Evolutionary conservation across 1,140 invertebrate genomes (phyloP).

Genomic region (Campodea augens): DNA sequence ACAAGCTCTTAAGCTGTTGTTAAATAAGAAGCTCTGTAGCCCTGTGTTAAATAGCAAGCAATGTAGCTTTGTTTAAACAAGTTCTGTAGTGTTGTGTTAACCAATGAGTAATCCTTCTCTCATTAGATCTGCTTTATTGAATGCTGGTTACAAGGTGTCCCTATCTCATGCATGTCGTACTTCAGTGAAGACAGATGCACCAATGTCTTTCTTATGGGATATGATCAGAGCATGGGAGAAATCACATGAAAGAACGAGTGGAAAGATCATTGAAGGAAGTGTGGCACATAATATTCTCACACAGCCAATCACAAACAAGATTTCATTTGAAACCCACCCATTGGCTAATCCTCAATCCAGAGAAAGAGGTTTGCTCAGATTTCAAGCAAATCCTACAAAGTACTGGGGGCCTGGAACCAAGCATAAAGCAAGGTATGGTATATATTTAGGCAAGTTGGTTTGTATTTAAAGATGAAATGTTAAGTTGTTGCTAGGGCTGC

Average conservation of each 20-base stretch:
- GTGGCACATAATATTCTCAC: conserved; percentile 35
- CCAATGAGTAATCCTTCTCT: no score
- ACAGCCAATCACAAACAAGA: conserved; percentile 30
- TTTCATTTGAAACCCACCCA: conserved; percentile 40
- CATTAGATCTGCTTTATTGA: conserved; percentile 74
- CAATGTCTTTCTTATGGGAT: conserved; percentile 74
- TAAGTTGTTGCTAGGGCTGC: not conserved
- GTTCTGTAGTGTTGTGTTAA: no score
- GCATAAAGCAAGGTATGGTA: conserved; percentile 38
- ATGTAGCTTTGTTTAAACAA: no score
- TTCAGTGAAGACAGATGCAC: conserved; percentile 88
- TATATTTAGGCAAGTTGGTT: not conserved
- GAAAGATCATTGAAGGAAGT: conserved; percentile 31
- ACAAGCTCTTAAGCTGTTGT: no score
- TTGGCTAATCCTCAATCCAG: conserved; percentile 62
- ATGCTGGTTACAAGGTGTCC: conserved; percentile 83
- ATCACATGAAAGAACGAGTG: conserved; percentile 32
- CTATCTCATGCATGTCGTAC: conserved; percentile 71
- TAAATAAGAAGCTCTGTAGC: no score
- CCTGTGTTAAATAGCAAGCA: no score
- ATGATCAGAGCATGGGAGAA: conserved; percentile 69
- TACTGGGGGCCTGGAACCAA: conserved; percentile 77
- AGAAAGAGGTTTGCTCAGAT: conserved; percentile 49
- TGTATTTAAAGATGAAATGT: not conserved
- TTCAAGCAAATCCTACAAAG: conserved; percentile 65